Conservation (phyloP, 1,140 invertebrate genomes). For the Drosophila asahinai region DNA sequence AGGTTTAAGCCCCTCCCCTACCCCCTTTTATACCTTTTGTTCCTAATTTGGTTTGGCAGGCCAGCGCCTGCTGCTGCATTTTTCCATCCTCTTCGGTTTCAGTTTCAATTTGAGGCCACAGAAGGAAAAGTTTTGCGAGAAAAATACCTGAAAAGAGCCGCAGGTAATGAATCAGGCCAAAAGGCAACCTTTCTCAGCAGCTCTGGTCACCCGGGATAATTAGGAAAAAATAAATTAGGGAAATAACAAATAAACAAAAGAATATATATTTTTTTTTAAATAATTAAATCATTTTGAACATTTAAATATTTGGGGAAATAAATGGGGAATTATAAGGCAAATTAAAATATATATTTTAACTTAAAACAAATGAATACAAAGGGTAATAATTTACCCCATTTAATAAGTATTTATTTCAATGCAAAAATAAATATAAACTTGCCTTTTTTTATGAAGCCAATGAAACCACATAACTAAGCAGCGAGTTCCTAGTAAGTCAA, state of each 20-base stretch:
- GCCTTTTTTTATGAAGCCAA: not conserved
- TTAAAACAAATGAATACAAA: too few species aligned
- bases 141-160: constrained; percentile 27
- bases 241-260: not conserved
- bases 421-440: not conserved
- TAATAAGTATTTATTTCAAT: too few species aligned
- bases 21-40: constrained; percentile 3
- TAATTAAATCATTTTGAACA: not conserved
- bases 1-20: not conserved
- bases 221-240: not conserved
- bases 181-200: constrained; percentile 10
- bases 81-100: not conserved
- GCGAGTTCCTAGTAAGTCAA: not conserved
- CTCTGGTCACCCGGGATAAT: constrained; percentile 11
- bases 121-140: constrained; percentile 13
- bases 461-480: not conserved
- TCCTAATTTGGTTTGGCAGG: constrained; percentile 26
- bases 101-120: constrained; percentile 14
- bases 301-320: not conserved
- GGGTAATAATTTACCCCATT: too few species aligned
- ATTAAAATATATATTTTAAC: too few species aligned
- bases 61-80: not conserved
- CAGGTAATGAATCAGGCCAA: constrained; percentile 13
- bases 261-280: not conserved
- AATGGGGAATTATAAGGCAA: not conserved